Evolutionary conservation across 2,113 vertebrate genomes (phyloP).

Genomic region (Cololabis saira): DNA sequence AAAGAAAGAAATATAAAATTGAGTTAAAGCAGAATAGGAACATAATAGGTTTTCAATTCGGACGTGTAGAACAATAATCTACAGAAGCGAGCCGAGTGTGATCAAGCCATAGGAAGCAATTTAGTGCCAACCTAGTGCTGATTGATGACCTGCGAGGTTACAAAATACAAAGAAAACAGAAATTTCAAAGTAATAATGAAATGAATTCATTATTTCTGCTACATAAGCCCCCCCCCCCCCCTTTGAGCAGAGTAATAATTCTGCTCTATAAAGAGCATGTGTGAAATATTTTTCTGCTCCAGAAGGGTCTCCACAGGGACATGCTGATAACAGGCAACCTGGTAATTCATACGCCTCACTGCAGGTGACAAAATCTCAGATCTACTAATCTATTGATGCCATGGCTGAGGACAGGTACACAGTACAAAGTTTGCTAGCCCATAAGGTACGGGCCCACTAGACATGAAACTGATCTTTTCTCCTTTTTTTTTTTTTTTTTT

Average conservation of each 20-base stretch:
- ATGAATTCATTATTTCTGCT: no score
- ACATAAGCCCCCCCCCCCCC: no score
- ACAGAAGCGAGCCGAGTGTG: background rate
- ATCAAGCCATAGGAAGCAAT: constrained; percentile 18
- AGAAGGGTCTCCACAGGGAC: constrained; percentile 24
- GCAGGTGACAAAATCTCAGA: constrained; percentile 28
- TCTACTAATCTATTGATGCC: constrained; percentile 25
- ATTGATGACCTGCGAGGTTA: background rate
- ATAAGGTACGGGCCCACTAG: constrained; percentile 28
- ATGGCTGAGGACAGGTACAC: constrained; percentile 4
- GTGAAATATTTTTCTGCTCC: constrained; percentile 34
- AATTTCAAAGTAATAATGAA: no score
- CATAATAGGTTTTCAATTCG: background rate
- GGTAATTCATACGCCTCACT: constrained; percentile 36
- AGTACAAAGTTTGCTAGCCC: constrained; percentile 7
- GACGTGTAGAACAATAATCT: background rate
- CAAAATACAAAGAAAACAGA: background rate
- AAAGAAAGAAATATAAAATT: background rate
- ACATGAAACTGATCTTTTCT: constrained; percentile 34
- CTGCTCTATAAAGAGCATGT: constrained; percentile 10
- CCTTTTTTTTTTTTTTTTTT: background rate
- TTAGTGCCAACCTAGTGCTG: background rate
- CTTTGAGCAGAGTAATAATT: background rate
- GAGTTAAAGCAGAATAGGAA: background rate
- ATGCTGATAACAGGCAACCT: constrained; percentile 1